These are phyloP conservation scores for Neodontobutis hainanensis DNA, from an alignment of 2,113 vertebrate genomes.

Conservation along the genomic window DNA sequence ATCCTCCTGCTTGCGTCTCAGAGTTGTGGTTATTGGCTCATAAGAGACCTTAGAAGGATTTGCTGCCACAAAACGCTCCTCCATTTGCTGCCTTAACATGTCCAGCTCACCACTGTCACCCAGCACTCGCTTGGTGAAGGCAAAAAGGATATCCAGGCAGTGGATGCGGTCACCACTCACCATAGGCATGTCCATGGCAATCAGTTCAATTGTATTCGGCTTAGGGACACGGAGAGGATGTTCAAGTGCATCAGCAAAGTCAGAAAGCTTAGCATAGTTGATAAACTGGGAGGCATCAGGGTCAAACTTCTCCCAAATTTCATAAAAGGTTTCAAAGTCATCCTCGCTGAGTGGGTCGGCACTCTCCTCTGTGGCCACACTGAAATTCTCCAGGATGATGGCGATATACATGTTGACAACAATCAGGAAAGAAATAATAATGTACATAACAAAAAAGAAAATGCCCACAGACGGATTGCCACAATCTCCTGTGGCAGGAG, in stretches of 20 bases:
- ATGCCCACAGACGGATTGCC: slow-evolving; percentile 98
- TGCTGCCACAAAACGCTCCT: slow-evolving; percentile 97
- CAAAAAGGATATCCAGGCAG: slow-evolving; percentile 98
- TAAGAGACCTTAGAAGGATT: slow-evolving; percentile 99
- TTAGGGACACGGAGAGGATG: slow-evolving; percentile 95
- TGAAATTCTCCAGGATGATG: slow-evolving; percentile 99
- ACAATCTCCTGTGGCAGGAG: slow-evolving; percentile 91
- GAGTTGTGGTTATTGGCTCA: slow-evolving; percentile 96
- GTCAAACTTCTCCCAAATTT: slow-evolving; percentile 99
- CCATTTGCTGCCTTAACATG: slow-evolving; percentile 98
- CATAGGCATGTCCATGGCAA: slow-evolving; percentile 99
- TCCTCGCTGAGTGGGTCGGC: slow-evolving; percentile 98
- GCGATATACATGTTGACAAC: slow-evolving; percentile 99
- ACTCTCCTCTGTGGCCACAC: slow-evolving; percentile 97
- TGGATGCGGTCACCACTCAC: slow-evolving; percentile 98
- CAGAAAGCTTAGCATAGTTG: slow-evolving; percentile 93
- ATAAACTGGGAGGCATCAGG: slow-evolving; percentile 97
- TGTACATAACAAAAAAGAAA: slow-evolving; percentile 99
- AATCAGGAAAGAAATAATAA: slow-evolving; percentile 99
- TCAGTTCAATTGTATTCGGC: slow-evolving; percentile 98
- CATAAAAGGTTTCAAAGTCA: slow-evolving; percentile 99
- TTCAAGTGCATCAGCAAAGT: slow-evolving; percentile 96
- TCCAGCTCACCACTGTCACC: slow-evolving; percentile 97
- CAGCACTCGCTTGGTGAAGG: slow-evolving; percentile 97
- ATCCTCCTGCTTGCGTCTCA: slow-evolving; percentile 96